These are phyloP conservation scores for Nomada ruficornis DNA, from an alignment of 2,888 invertebrate species.

Conservation along the genomic window DNA sequence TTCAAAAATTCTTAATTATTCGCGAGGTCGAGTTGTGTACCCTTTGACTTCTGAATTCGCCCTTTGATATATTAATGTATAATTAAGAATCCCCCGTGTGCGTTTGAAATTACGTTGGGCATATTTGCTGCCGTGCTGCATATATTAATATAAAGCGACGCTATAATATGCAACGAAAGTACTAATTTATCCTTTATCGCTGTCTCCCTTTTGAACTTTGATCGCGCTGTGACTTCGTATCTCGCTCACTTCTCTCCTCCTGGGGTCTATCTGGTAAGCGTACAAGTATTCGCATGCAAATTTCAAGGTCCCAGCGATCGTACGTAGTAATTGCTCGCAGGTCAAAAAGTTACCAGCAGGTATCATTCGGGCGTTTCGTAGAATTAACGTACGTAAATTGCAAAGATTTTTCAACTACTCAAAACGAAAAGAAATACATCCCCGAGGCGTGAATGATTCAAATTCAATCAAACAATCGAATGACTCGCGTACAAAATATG, in stretches of 20 bases:
- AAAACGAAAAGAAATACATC: not conserved
- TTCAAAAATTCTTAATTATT: too few relatives aligned
- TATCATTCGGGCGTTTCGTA: not conserved
- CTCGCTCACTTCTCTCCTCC: not conserved
- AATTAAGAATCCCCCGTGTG: conserved; percentile 3
- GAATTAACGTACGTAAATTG: not conserved
- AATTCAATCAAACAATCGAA: too few relatives aligned
- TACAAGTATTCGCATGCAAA: not conserved
- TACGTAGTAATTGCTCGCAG: not conserved
- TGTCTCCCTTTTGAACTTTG: conserved; percentile 7
- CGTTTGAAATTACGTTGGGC: conserved; percentile 15
- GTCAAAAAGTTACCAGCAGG: not conserved
- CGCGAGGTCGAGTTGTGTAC: too few relatives aligned
- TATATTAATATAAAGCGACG: conserved; percentile 8
- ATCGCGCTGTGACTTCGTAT: conserved; percentile 7
- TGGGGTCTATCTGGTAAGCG: conserved; percentile 1
- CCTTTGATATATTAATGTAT: not conserved
- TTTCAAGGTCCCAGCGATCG: not conserved
- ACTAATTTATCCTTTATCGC: conserved; percentile 13
- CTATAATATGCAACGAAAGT: not conserved
- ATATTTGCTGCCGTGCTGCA: not conserved
- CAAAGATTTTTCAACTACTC: too few relatives aligned
- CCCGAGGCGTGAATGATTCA: not conserved
- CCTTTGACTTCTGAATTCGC: not conserved
- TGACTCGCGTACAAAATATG: too few relatives aligned